A percentile compares a stretch with the other conserved stretches of the same genome.
These are phyloP conservation scores for Neoscelio sp. DNA, from an alignment of 2,888 invertebrate species.

Conservation along the genomic window DNA sequence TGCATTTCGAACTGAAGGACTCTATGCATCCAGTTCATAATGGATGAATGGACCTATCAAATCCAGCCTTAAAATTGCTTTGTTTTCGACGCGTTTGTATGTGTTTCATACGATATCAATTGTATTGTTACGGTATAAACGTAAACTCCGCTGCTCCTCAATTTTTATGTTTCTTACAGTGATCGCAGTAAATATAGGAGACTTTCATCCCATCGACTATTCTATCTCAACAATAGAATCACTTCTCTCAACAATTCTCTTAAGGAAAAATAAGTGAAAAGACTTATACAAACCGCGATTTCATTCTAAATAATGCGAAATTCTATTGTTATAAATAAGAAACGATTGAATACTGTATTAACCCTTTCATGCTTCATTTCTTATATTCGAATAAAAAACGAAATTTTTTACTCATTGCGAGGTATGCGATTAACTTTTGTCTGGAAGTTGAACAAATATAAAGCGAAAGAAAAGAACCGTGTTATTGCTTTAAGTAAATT, in stretches of 20 bases:
- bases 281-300: background rate
- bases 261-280: constrained; percentile 4
- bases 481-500: no score
- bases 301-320: constrained; percentile 8
- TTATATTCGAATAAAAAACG: no score
- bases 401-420: no score
- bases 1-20: no score
- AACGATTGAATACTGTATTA: background rate
- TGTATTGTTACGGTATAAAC: constrained; percentile 8
- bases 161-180: constrained; percentile 12
- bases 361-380: no score
- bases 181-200: constrained; percentile 8
- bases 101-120: constrained; percentile 22
- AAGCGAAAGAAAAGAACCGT: no score
- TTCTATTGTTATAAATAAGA: background rate
- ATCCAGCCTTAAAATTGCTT: no score
- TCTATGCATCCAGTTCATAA: no score
- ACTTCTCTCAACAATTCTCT: constrained; percentile 18
- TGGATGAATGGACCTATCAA: no score
- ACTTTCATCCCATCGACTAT: constrained; percentile 13
- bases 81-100: constrained; percentile 3
- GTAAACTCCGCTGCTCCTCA: constrained; percentile 2
- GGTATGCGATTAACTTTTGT: no score
- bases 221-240: constrained; percentile 14
- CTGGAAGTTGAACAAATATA: no score